phyloP scores from a whole-genome alignment of 1,140 invertebrate genomes.

The Frieseomelitta varia region DNA sequence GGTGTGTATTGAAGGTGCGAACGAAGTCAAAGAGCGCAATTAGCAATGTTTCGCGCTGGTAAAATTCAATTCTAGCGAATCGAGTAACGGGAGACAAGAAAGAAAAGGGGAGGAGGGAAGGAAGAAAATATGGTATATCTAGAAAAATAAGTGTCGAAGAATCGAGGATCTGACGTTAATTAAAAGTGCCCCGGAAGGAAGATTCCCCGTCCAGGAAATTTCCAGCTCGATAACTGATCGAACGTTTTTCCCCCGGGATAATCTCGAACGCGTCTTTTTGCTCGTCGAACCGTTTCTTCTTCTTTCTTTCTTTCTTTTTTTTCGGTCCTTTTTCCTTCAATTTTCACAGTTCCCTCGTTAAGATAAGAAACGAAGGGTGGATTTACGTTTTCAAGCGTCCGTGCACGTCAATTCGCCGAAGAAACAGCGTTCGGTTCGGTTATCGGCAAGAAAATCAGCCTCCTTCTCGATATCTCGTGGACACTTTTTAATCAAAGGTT shows the following conservation, averaged over 20 bases:
- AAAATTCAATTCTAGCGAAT: conserved; percentile 56
- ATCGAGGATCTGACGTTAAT: conserved; percentile 58
- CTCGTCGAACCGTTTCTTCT: conserved; percentile 22
- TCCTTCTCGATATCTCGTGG: neutral
- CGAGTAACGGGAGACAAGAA: conserved; percentile 21
- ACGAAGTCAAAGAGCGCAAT: conserved; percentile 43
- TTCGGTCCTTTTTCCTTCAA: neutral
- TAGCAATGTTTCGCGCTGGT: conserved; percentile 36
- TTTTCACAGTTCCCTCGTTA: conserved; percentile 35
- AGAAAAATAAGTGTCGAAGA: conserved; percentile 65
- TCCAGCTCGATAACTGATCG: conserved; percentile 52
- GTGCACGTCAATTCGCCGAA: neutral
- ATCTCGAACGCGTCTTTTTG: conserved; percentile 43
- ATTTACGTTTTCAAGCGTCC: neutral
- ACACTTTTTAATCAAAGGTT: neutral
- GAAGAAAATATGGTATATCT: conserved; percentile 45
- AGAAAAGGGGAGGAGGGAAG: neutral
- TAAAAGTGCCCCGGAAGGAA: conserved; percentile 57
- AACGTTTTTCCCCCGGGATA: conserved; percentile 50
- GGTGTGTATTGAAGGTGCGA: conserved; percentile 17
- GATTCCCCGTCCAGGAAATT: conserved; percentile 46
- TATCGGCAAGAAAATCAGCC: neutral
- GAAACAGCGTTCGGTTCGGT: neutral
- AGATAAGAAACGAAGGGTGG: conserved; percentile 33
- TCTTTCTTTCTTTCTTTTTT: neutral